These are phyloP conservation scores for Piezodorus guildinii DNA, from an alignment of 1,140 invertebrate genomes.

Conservation along the genomic window DNA sequence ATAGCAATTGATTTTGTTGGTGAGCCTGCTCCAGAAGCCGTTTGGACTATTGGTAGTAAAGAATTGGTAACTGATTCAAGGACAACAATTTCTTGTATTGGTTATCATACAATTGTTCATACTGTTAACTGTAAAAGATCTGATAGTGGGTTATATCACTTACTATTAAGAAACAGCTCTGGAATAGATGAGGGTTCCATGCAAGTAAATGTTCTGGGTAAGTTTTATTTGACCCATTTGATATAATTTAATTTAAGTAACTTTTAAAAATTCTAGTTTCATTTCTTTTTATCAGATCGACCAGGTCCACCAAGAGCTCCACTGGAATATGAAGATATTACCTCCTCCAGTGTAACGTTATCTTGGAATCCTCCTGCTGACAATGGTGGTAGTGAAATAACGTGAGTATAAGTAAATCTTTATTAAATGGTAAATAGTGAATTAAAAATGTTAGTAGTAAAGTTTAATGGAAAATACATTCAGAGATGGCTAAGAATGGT, in stretches of 20 bases:
- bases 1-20: constrained; percentile 87
- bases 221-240: constrained; percentile 21
- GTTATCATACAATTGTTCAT: constrained; percentile 81
- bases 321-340: constrained; percentile 87
- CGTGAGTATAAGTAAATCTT: constrained; percentile 40
- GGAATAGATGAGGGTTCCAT: constrained; percentile 84
- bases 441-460: not conserved
- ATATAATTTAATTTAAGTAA: not conserved
- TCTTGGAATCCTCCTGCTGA: constrained; percentile 91
- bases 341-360: constrained; percentile 82
- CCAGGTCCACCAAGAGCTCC: constrained; percentile 76
- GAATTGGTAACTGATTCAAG: constrained; percentile 60
- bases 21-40: constrained; percentile 73
- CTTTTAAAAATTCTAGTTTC: not conserved
- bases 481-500: too few species aligned
- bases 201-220: constrained; percentile 70
- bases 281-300: constrained; percentile 44
- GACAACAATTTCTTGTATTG: constrained; percentile 76
- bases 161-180: constrained; percentile 73
- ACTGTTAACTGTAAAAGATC: constrained; percentile 74
- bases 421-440: not conserved
- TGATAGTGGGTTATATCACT: constrained; percentile 73
- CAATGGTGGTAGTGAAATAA: constrained; percentile 87
- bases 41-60: constrained; percentile 69
- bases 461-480: not conserved